phyloP scores from a whole-genome alignment of 2,797 vertebrate species.

The Liasis olivaceus region DNA sequence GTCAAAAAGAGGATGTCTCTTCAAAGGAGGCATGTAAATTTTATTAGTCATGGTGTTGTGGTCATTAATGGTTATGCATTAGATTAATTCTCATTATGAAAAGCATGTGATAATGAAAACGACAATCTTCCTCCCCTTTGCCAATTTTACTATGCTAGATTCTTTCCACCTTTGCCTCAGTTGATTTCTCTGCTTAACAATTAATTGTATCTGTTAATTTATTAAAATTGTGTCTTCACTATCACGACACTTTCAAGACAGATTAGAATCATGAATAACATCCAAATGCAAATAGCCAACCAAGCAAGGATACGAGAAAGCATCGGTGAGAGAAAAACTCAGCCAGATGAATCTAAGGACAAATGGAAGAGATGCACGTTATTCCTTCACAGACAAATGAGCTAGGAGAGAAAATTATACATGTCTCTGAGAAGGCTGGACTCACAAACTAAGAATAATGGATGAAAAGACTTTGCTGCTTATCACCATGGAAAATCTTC shows the following conservation, averaged over 20 bases:
- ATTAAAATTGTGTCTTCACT: not conserved
- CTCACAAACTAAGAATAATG: not conserved
- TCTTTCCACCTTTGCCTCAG: not conserved
- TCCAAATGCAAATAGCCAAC: not conserved
- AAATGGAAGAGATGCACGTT: not conserved
- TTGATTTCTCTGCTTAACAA: not conserved
- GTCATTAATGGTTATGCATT: not conserved
- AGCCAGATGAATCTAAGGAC: not conserved
- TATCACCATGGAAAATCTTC: not conserved
- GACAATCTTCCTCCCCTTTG: not conserved
- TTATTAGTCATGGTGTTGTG: not conserved
- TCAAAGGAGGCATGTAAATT: slow-evolving; percentile 15
- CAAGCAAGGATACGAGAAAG: not conserved
- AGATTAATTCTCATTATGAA: not conserved
- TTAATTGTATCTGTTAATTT: not conserved
- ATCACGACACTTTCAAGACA: not conserved
- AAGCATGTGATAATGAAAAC: slow-evolving; percentile 9
- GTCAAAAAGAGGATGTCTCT: not conserved
- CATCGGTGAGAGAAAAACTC: not conserved
- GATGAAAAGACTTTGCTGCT: not conserved
- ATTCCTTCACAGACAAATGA: not conserved
- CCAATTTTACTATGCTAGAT: not conserved
- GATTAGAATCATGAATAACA: not conserved
- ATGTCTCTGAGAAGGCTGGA: not conserved
- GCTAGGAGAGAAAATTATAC: not conserved